A percentile compares a stretch with the other conserved stretches of the same genome.
Conservation (phyloP, 2,797 vertebrate species). For the Sitta carolinensis region DNA sequence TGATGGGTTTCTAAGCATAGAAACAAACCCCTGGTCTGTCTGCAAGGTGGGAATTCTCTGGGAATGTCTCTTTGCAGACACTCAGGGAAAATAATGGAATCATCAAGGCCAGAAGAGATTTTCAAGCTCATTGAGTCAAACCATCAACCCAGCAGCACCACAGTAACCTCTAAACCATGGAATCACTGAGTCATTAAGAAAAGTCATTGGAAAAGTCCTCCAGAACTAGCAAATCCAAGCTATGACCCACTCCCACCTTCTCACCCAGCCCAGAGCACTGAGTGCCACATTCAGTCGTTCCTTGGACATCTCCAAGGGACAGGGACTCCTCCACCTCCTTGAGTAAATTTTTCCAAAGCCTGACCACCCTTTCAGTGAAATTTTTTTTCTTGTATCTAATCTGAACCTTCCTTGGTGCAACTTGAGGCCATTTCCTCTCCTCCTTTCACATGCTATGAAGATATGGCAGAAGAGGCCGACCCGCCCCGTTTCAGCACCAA, state of each 20-base stretch:
- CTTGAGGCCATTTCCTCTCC: background rate
- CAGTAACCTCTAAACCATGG: background rate
- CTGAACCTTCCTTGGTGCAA: background rate
- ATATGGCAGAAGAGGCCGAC: background rate
- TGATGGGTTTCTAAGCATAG: rapidly evolving
- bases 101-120: background rate
- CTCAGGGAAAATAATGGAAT: background rate
- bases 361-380: background rate
- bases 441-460: background rate
- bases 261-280: background rate
- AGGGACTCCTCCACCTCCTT: background rate
- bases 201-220: background rate
- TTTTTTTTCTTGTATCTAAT: background rate
- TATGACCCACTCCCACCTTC: background rate
- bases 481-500: background rate
- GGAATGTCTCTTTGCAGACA: background rate
- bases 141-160: background rate
- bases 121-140: background rate
- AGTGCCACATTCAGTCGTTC: rapidly evolving
- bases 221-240: background rate
- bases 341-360: background rate
- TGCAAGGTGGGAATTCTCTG: background rate
- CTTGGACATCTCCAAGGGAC: background rate
- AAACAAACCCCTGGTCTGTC: rapidly evolving
- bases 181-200: background rate